A percentile compares a stretch with the other conserved stretches of the same genome.
These are phyloP conservation scores for Drosophila leontia DNA, from an alignment of 1,140 invertebrate genomes.

Conservation along the genomic window DNA sequence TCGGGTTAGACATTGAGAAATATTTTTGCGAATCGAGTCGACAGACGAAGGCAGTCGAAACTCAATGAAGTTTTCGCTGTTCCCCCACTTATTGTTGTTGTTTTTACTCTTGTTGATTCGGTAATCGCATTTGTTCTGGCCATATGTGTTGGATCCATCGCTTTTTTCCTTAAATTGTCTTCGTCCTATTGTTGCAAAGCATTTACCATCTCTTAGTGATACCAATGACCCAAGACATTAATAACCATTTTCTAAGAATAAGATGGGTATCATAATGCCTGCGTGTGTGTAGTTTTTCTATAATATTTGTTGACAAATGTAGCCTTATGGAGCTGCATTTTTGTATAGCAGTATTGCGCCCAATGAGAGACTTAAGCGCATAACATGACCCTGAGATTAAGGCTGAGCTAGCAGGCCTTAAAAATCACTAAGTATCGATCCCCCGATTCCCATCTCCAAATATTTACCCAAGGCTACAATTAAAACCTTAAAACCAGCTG, in stretches of 20 bases:
- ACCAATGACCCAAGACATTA: slow-evolving; percentile 2
- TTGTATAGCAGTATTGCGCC: background rate
- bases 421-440: background rate
- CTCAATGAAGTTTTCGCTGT: slow-evolving; percentile 64
- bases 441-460: background rate
- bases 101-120: slow-evolving; percentile 31
- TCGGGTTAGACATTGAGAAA: slow-evolving; percentile 78
- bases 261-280: background rate
- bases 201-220: slow-evolving; percentile 1
- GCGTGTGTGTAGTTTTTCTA: background rate
- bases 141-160: slow-evolving; percentile 22
- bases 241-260: slow-evolving; percentile 34
- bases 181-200: slow-evolving; percentile 13
- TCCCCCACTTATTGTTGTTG: slow-evolving; percentile 1
- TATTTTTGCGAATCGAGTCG: slow-evolving; percentile 78
- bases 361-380: background rate
- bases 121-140: slow-evolving; percentile 56
- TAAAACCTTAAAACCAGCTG: slow-evolving; percentile 24
- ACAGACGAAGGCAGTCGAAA: slow-evolving; percentile 67
- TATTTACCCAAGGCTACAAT: slow-evolving; percentile 13
- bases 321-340: background rate
- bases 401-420: background rate
- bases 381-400: background rate
- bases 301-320: background rate
- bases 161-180: slow-evolving; percentile 20